A percentile compares a stretch with the other conserved stretches of the same genome.
phyloP scores from a whole-genome alignment of 2,888 invertebrate species.

The Leptogaster cylindrica region DNA sequence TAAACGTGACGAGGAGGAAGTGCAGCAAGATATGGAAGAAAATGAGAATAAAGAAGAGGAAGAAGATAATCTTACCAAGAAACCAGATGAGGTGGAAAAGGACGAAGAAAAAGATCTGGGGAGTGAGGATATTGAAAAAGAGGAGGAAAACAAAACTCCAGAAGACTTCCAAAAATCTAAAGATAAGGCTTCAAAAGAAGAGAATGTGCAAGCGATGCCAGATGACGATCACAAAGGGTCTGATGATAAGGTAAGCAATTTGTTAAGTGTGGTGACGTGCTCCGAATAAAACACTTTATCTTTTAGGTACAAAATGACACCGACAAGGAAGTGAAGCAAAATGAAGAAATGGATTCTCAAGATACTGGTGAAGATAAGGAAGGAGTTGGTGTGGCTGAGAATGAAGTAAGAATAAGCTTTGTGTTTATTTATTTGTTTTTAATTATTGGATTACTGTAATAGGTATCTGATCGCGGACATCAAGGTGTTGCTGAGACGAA shows the following conservation, averaged over 20 bases:
- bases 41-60: constrained; percentile 58
- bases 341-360: constrained; percentile 64
- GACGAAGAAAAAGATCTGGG: constrained; percentile 61
- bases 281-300: background rate
- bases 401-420: constrained; percentile 66
- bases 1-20: constrained; percentile 58
- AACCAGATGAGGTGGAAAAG: constrained; percentile 65
- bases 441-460: background rate
- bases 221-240: constrained; percentile 52
- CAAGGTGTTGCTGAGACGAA: constrained; percentile 64
- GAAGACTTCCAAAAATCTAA: constrained; percentile 57
- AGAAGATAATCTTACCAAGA: constrained; percentile 68
- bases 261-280: background rate
- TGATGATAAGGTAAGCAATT: constrained; percentile 59
- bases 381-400: constrained; percentile 76
- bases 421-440: background rate
- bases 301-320: constrained; percentile 53
- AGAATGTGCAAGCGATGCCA: constrained; percentile 58
- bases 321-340: constrained; percentile 62
- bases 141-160: constrained; percentile 60
- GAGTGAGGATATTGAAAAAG: constrained; percentile 51
- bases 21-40: constrained; percentile 63
- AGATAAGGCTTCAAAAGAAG: constrained; percentile 59
- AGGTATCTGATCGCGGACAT: constrained; percentile 68
- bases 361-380: constrained; percentile 67